Evolutionary conservation across 1,140 invertebrate genomes (phyloP), one percentile per base, ranked within the genome.

Genomic region (Apis florea): DNA sequence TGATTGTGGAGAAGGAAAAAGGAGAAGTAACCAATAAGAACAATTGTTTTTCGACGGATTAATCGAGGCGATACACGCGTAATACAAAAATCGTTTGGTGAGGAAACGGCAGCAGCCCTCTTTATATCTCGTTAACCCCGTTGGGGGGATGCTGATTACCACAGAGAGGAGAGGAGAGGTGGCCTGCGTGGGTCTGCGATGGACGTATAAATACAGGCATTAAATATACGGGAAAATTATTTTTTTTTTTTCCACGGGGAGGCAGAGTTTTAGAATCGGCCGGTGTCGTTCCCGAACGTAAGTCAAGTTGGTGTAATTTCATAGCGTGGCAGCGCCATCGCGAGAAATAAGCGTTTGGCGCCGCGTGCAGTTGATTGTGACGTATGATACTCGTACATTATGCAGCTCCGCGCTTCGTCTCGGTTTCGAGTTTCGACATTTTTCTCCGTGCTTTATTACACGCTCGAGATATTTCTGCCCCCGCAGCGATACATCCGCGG

Each of bases 391-490:
- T 89, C 89, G 89, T 90, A 89, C 87, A 89, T 90, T 88, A 90
- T 89, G 85, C 87, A 84, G 82, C 85, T 85, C 31, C 87, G 86
- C 82, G 88, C 85, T 85, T 89, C 88, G 89, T 90, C 89, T 88
- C 88, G 88, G 89, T 89, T 90, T 90, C 89, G 88, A 89, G 89
- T 90, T 89, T 90, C 89, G 89, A 90, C 89, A 90, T 90, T 90
- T 90, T 90, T 90, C 89, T 90, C 88, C 78, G 84, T 88, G 86
- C 89, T 89, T 90, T 88, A 90, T 90, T 90, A 89, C 88, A 90
- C 89, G 89, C 83, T 90, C 85, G 88, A 90, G 89, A 90, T 90
- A 90, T 90, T 90, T 90, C 86, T 67, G 63, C 63, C 66, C 70
- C 56, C 71, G 66, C 74, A 71, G 81, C 82, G 85, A 90, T 89